These are phyloP conservation scores for Cataglyphis hispanica DNA, from an alignment of 1,140 invertebrate species.

Conservation along the genomic window DNA sequence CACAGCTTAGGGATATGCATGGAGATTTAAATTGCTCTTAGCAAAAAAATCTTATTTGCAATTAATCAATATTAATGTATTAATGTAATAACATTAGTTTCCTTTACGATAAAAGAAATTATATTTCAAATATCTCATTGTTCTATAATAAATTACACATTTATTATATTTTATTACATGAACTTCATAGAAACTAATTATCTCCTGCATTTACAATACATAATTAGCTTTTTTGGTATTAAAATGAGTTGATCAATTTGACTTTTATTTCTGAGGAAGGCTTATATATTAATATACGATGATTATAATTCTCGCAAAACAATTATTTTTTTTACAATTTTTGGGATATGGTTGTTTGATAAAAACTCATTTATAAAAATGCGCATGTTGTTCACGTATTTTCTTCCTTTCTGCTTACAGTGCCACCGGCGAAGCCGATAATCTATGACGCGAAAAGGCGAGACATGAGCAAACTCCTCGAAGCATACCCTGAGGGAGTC, in stretches of 20 bases:
- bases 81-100: too few species aligned
- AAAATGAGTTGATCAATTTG: too few species aligned
- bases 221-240: too few species aligned
- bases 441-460: conserved; percentile 94
- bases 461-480: conserved; percentile 92
- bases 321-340: conserved; percentile 13
- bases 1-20: background rate
- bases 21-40: background rate
- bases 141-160: background rate
- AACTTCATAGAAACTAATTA: too few species aligned
- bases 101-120: background rate
- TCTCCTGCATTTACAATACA: too few species aligned
- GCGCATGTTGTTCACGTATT: background rate
- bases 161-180: background rate
- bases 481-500: conserved; percentile 95
- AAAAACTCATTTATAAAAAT: conserved; percentile 11
- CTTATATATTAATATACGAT: too few species aligned
- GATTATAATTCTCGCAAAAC: background rate
- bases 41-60: background rate
- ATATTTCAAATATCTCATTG: background rate
- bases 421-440: conserved; percentile 93
- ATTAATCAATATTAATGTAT: background rate
- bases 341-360: background rate
- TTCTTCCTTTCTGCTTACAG: conserved; percentile 87
- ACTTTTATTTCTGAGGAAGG: too few species aligned